phyloP scores from a whole-genome alignment of 1,140 invertebrate species.

The Coptotermes formosanus region DNA sequence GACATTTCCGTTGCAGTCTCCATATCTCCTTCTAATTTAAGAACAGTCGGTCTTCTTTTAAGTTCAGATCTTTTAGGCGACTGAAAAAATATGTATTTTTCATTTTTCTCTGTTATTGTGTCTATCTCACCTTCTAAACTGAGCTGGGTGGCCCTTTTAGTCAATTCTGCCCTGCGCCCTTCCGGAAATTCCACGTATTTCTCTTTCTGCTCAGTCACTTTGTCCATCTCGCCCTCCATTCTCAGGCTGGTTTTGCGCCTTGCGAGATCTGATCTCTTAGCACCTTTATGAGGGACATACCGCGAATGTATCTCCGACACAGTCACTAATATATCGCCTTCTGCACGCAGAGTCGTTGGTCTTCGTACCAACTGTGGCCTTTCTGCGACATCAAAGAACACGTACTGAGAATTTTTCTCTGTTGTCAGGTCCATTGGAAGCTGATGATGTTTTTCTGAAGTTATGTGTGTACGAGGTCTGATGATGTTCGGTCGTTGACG shows the following conservation, averaged over 20 bases:
- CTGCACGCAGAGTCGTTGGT: slow-evolving; percentile 26
- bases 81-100: slow-evolving; percentile 53
- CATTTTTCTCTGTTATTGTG: slow-evolving; percentile 22
- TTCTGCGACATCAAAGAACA: neutral
- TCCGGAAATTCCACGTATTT: slow-evolving; percentile 27
- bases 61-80: slow-evolving; percentile 48
- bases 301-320: slow-evolving; percentile 40
- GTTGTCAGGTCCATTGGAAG: neutral
- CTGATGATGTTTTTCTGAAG: neutral
- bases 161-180: neutral
- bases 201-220: slow-evolving; percentile 1
- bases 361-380: neutral
- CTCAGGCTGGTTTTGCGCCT: slow-evolving; percentile 26
- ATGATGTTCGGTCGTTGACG: neutral
- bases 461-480: neutral
- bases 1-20: slow-evolving; percentile 47
- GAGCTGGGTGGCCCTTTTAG: slow-evolving; percentile 28
- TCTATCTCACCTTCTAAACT: slow-evolving; percentile 32
- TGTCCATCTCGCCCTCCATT: slow-evolving; percentile 23
- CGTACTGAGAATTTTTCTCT: neutral
- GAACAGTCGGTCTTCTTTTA: slow-evolving; percentile 47
- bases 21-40: slow-evolving; percentile 40
- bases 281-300: slow-evolving; percentile 39
- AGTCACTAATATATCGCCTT: slow-evolving; percentile 37
- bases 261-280: slow-evolving; percentile 21